Base-by-base conservation (phyloP, 2,113 vertebrate genomes). In the Drymodes brunneopygia region DNA sequence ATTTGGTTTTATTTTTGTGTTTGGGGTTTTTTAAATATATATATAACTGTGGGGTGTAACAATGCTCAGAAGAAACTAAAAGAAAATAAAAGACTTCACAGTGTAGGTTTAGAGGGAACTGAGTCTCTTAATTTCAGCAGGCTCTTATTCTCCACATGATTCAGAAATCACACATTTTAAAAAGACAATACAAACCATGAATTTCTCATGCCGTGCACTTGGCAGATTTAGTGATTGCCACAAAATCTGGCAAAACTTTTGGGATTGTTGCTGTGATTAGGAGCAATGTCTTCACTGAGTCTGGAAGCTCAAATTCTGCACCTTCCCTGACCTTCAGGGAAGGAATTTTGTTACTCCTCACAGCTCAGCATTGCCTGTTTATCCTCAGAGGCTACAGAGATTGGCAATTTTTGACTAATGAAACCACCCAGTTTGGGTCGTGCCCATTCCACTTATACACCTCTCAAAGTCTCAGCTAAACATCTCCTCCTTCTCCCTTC, bases 351-450 rank as follows among this genome's bases (percentile, higher is more conserved):
- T 19, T 33, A 5, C 18, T 23, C 29, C 48, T 18, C 27, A 18
- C 23, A 23, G 12, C 13, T 57, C 47, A 66, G 0, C 12, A 20
- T 31, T 22, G 8, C 19, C 40, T 2, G 0, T 50, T 75, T 38
- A n/a, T 44, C 60, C 35, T 73, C 58, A 69, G 64, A 75, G 25
- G 33, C 45, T 27, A 38, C 35, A 47, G 67, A 44, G n/a, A n/a
- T 58, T 42, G 33, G 28, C 12, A 8, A 38, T 15, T 78, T 92
- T 35, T 62, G 18, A 45, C n/a, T 42, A 23, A 85, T 67, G 71
- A 50, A 86, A 78, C 15, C 35, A 17, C 67, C 12, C 28, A 21
- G 3, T n/a, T 24, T 79, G 42, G 17, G 74, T 35, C 36, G 19
- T 9, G 35, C 14, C 21, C 11, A 4, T 65, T 67, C 53, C 77